Evolutionary conservation across 2,888 invertebrate species (phyloP), one percentile per base, ranked within the genome.

Genomic region (Girardia tigrina): DNA sequence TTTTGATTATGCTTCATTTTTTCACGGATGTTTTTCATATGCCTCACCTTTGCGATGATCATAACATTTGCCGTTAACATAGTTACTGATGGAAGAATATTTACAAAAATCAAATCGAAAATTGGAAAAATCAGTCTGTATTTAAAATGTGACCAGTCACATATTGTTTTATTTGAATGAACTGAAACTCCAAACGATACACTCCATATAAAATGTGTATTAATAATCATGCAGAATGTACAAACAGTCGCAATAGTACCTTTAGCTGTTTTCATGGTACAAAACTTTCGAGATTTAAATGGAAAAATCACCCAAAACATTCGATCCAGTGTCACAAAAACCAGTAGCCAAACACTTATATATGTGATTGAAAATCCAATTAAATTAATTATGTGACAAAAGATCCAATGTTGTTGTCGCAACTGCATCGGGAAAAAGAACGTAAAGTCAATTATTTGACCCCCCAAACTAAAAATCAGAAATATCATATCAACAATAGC

Each of bases 281-380:
- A 76, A 27, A 76, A 56, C 28, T 76, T 56, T 26, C 28, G 77
- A 12, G 76, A 77, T 70, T 77, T 77, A 56, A 76, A 76, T 27
- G 76, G 76, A n/a, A 76, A 23, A 29, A 76, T 77, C 6, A 76
- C 76, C 76, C 76, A 76, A 27, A 76, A 69, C 76, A 77, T 77
- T 16, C 76, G 76, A 42, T 76, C 76, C 2, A 76, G 29, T 23
- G 75, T 75, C 8, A 75, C 75, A 23, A 29, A 26, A 6, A 75
- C 75, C 28, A 75, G 23, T 26, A 75, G 28, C 75, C 75, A 75
- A 75, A 73, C 72, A 27, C 72, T 74, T 6, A 75, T 28, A 28
- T 75, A 74, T 14, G 75, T 74, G 20, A 75, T 6, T 4, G 29
- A 27, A 23, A 75, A 75, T 20, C 29, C 27, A 8, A 73, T 6